Base-by-base conservation (phyloP, 2,888 invertebrate species). In the Brachyptera risi region DNA sequence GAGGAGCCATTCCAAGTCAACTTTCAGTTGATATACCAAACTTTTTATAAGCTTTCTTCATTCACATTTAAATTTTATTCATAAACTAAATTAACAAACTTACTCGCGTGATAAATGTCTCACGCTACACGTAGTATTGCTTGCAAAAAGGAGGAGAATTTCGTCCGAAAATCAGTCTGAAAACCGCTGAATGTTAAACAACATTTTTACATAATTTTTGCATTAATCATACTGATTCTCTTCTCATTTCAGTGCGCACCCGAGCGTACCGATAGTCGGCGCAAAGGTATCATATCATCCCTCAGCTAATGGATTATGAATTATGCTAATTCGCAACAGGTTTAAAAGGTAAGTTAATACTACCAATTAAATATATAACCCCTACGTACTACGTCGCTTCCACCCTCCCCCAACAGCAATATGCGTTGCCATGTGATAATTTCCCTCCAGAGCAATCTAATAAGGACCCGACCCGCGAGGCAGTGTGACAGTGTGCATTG, bases 191-290 rank as follows among this genome's bases (percentile, higher is more conserved):
- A 47, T 47, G 47, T 47, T 24, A 47, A 47, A 24, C 19, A 24
- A n/a, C 47, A 47, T 47, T 47, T 47, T 47, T 47, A 21, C 47
- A 47, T 47, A 47, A 47, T 47, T 21, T 47, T 47, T 47, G 47
- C 47, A 47, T 47, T 47, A 47, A 47, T 47, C 47, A 31, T 7
- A 31, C 5, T 7, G 31, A 5, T 31, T 11, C 11, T 5, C 31
- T 31, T 31, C 31, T 31, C 31, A 31, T 31, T 31, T 31, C 31
- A 11, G 31, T 31, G 31, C 11, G 5, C 7, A 11, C 7, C 11
- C 31, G 31, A 7, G 31, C 31, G 31, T n/a, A n/a, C 31, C 31
- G 11, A 5, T 31, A 7, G 5, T 11, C 31, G 7, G 7, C 31
- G 31, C 31, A 5, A 31, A 5, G 31, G 7, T 7, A 31, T 31